Conservation (phyloP, 2,888 invertebrate genomes). For the Oscheius sp. region DNA sequence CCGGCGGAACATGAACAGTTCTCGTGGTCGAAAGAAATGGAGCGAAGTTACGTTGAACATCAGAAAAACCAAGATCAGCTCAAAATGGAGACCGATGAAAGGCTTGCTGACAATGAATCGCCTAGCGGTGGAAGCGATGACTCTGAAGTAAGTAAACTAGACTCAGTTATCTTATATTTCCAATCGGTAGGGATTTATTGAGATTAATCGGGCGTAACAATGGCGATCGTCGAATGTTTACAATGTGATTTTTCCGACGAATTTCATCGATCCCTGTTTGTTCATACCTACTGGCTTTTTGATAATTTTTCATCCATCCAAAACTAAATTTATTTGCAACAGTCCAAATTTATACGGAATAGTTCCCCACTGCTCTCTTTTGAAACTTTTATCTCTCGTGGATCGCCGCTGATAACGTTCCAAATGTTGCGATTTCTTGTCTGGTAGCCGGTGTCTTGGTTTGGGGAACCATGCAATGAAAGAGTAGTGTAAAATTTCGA, state of each 20-base stretch:
- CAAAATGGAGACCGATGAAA: conserved; percentile 7
- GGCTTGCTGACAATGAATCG: conserved; percentile 50
- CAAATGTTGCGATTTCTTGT: conserved; percentile 26
- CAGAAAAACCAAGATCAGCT: conserved; percentile 6
- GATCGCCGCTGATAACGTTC: conserved; percentile 1
- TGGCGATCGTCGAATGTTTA: conserved; percentile 1
- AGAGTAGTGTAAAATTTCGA: conserved; percentile 21
- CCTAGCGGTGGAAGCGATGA: conserved; percentile 57
- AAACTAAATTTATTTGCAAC: not conserved
- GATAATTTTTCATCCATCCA: not conserved
- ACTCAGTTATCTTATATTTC: not conserved
- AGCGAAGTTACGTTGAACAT: conserved; percentile 35
- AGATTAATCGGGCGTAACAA: conserved; percentile 25
- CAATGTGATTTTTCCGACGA: not conserved
- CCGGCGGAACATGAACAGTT: conserved; percentile 37
- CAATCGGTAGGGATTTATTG: not conserved
- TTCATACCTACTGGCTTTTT: not conserved
- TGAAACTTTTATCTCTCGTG: not conserved
- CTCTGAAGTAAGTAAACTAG: conserved; percentile 47
- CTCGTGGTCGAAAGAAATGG: conserved; percentile 60
- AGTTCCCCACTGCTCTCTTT: not conserved
- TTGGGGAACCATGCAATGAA: not conserved
- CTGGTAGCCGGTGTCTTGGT: not conserved
- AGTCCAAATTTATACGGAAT: not conserved
- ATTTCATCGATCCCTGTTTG: conserved; percentile 16